Evolutionary conservation across 2,797 vertebrate species (phyloP).

Genomic region (Etheostoma nigrum): DNA sequence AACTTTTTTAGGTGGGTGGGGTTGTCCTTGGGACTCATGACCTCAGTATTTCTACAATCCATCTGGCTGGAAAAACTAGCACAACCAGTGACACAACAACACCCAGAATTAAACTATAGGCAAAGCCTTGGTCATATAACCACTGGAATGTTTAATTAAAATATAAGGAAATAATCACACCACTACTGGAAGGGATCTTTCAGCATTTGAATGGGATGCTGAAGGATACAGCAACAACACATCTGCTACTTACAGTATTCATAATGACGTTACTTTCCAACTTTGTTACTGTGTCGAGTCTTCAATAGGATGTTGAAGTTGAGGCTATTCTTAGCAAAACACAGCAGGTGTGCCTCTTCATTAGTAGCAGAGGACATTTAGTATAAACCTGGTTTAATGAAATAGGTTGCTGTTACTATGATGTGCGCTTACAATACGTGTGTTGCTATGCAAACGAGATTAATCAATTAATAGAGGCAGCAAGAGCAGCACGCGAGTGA

Average conservation of each 20-base stretch:
- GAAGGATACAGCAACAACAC: neutral
- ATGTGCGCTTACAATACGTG: neutral
- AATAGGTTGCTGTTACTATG: neutral
- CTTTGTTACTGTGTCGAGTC: neutral
- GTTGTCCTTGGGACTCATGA: neutral
- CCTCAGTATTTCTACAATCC: neutral
- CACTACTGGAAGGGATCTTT: too few species aligned
- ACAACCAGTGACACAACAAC: constrained; percentile 7
- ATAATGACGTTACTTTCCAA: neutral
- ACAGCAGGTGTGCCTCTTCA: neutral
- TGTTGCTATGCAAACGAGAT: neutral
- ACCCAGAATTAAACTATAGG: neutral
- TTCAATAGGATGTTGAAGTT: neutral
- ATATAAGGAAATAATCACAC: constrained; percentile 13
- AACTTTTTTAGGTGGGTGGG: neutral
- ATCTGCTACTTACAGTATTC: neutral
- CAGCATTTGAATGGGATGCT: constrained; percentile 19
- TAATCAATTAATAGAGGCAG: neutral
- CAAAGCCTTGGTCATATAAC: neutral
- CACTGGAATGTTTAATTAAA: neutral
- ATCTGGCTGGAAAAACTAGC: neutral
- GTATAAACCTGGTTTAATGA: neutral
- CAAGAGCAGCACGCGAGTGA: constrained; percentile 14
- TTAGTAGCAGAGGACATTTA: neutral
- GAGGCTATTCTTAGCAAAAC: neutral